Evolutionary conservation across 2,797 vertebrate species (phyloP).

Genomic region (Saxicola maurus): DNA sequence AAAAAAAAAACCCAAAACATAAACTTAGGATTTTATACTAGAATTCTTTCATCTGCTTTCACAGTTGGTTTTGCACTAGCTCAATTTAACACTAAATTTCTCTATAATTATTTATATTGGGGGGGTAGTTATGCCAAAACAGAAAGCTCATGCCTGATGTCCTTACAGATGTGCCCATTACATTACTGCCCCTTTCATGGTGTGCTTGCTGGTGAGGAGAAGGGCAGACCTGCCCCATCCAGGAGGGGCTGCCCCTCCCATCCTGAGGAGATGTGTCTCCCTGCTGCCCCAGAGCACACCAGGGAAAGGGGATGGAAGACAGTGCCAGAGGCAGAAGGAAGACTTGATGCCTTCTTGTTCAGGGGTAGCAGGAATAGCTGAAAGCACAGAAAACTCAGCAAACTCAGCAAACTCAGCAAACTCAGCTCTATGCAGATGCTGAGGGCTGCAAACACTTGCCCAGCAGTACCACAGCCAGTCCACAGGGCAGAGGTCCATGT

Average conservation of each 20-base stretch:
- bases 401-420: neutral
- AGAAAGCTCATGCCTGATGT: neutral
- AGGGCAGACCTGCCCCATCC: neutral
- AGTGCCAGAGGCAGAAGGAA: neutral
- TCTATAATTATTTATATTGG: neutral
- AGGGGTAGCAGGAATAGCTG: neutral
- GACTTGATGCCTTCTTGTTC: neutral
- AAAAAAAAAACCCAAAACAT: no score
- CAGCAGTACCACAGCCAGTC: neutral
- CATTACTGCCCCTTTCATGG: neutral
- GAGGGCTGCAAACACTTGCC: neutral
- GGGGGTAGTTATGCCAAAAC: neutral
- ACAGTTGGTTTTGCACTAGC: neutral
- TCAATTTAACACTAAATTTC: neutral
- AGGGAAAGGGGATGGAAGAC: accelerated
- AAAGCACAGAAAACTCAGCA: neutral
- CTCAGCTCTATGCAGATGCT: neutral
- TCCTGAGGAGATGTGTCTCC: neutral
- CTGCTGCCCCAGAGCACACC: neutral
- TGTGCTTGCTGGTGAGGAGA: neutral
- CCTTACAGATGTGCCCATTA: accelerated
- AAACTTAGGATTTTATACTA: neutral
- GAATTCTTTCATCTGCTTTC: neutral
- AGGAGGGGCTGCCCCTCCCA: neutral
- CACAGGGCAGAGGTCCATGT: neutral